phyloP scores from a whole-genome alignment of 1,140 invertebrate species.

The Saxidomus purpurata region DNA sequence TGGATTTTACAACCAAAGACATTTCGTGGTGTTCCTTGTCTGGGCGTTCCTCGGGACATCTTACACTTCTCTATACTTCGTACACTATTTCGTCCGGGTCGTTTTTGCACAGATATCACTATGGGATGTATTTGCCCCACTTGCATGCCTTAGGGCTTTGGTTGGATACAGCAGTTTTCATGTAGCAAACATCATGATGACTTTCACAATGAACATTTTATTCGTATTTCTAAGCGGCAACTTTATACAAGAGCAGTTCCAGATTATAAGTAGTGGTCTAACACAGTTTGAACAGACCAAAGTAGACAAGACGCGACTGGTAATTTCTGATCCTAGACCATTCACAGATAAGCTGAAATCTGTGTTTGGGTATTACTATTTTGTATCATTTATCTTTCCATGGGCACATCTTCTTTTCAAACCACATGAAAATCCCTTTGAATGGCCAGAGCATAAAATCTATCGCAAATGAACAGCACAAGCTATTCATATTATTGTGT shows the following conservation, averaged over 20 bases:
- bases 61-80: slow-evolving; percentile 20
- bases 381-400: slow-evolving; percentile 15
- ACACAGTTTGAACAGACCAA: slow-evolving; percentile 48
- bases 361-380: slow-evolving; percentile 16
- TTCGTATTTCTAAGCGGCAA: slow-evolving; percentile 48
- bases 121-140: slow-evolving; percentile 31
- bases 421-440: slow-evolving; percentile 43
- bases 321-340: slow-evolving; percentile 25
- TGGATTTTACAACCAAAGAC: slow-evolving; percentile 95
- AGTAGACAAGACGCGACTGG: slow-evolving; percentile 12
- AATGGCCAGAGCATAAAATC: slow-evolving; percentile 57
- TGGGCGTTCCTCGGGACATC: slow-evolving; percentile 47
- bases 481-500: background rate
- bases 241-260: slow-evolving; percentile 38
- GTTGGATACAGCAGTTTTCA: slow-evolving; percentile 7
- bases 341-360: slow-evolving; percentile 28
- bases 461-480: background rate
- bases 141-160: background rate
- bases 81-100: slow-evolving; percentile 24
- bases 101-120: background rate
- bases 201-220: slow-evolving; percentile 3
- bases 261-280: background rate
- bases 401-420: background rate
- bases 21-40: slow-evolving; percentile 90
- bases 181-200: background rate